Evolutionary conservation across 2,113 vertebrate species (phyloP).

Genomic region (Gracilinanus agilis): DNA sequence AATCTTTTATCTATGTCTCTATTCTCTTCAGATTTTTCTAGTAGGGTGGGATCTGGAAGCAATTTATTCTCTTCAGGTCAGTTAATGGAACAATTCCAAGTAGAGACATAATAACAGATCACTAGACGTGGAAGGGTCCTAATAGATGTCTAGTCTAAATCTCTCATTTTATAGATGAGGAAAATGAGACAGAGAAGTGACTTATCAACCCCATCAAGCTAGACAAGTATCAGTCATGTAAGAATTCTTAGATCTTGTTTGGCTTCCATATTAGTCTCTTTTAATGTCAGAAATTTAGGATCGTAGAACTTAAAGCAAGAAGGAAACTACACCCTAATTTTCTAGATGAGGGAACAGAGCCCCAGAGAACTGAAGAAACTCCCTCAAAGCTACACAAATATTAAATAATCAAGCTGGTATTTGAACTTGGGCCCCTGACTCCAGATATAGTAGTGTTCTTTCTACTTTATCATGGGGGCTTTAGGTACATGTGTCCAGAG

Average conservation of each 20-base stretch:
- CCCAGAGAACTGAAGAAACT: neutral
- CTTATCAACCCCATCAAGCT: neutral
- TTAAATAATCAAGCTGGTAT: neutral
- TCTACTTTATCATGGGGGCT: neutral
- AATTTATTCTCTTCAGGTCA: neutral
- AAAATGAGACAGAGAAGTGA: neutral
- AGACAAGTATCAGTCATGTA: neutral
- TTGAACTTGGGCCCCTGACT: neutral
- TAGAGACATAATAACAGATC: neutral
- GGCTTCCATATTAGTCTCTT: neutral
- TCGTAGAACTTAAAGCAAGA: neutral
- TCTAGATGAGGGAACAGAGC: neutral
- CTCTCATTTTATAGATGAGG: neutral
- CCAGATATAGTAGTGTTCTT: neutral
- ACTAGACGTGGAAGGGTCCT: neutral
- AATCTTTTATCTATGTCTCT: neutral
- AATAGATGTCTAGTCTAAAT: neutral
- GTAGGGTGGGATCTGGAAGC: slow-evolving; percentile 6
- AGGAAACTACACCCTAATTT: no score
- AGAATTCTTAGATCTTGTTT: no score
- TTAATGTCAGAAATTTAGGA: neutral
- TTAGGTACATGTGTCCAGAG: neutral
- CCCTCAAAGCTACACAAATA: neutral
- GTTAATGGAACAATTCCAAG: neutral
- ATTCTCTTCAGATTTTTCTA: neutral